phyloP scores from a whole-genome alignment of 2,888 invertebrate species.

The Ceratothoa steindachneri region DNA sequence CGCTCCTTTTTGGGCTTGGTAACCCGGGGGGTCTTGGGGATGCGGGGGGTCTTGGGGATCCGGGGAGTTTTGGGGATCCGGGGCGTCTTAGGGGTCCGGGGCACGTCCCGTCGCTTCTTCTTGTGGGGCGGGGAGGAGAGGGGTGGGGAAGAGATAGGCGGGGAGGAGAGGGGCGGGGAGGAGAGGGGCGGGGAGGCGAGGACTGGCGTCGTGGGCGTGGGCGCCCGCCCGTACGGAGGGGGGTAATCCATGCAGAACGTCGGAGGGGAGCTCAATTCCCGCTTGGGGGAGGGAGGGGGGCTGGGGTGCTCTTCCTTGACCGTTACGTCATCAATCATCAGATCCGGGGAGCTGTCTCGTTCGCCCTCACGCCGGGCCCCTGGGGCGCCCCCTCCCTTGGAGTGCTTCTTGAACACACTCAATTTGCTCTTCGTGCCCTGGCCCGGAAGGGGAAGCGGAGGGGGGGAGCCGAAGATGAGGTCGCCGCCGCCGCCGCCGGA shows the following conservation, averaged over 20 bases:
- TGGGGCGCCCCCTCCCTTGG: slow-evolving; percentile 24
- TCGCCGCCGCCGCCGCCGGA: slow-evolving; percentile 23
- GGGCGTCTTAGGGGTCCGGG: slow-evolving; percentile 25
- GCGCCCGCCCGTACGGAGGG: too few relatives aligned
- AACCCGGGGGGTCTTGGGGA: slow-evolving; percentile 14
- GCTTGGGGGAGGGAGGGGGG: slow-evolving; percentile 3
- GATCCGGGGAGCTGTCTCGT: slow-evolving; percentile 38
- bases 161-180: too few relatives aligned
- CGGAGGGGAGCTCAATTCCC: too few relatives aligned
- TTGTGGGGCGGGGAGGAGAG: too few relatives aligned
- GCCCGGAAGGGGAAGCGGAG: neutral
- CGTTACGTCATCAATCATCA: slow-evolving; percentile 38
- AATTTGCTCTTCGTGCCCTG: slow-evolving; percentile 22
- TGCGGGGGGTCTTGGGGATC: slow-evolving; percentile 31
- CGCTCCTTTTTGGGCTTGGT: neutral
- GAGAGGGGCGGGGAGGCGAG: too few relatives aligned
- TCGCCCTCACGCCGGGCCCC: slow-evolving; percentile 26
- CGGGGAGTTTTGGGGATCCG: slow-evolving; percentile 29
- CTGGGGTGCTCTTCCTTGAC: neutral
- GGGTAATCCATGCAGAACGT: too few relatives aligned
- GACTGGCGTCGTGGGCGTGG: too few relatives aligned
- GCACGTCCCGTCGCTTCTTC: too few relatives aligned
- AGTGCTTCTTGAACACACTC: slow-evolving; percentile 40
- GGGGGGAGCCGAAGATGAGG: too few relatives aligned
- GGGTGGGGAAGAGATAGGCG: too few relatives aligned